These are phyloP conservation scores for Arremon aurantiirostris DNA, from an alignment of 2,797 vertebrate species.

Conservation along the genomic window DNA sequence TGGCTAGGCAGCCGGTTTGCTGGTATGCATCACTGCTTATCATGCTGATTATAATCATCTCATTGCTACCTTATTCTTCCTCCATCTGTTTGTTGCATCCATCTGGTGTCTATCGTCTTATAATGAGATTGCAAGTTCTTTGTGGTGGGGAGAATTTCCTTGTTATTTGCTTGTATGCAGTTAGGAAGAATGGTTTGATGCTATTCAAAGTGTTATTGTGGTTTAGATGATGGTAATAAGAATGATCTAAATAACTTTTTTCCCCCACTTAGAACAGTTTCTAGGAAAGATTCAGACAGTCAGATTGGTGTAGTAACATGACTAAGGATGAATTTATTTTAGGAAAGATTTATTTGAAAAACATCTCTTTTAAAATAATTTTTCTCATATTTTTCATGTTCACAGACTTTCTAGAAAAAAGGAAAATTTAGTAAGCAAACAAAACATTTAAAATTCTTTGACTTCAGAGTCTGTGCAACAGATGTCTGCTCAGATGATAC, in stretches of 20 bases:
- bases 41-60: slow-evolving; percentile 48
- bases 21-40: slow-evolving; percentile 52
- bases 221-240: neutral
- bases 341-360: neutral
- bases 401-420: neutral
- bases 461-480: neutral
- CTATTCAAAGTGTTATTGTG: neutral
- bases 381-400: neutral
- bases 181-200: neutral
- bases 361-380: neutral
- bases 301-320: neutral
- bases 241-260: neutral
- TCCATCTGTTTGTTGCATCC: slow-evolving; percentile 54
- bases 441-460: neutral
- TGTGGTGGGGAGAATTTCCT: neutral
- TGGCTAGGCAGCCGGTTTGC: slow-evolving; percentile 20
- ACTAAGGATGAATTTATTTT: neutral
- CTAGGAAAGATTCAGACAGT: neutral
- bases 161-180: neutral
- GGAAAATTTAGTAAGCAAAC: neutral
- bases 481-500: neutral
- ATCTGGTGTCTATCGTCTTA: slow-evolving; percentile 46
- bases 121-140: slow-evolving; percentile 42
- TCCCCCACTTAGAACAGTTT: neutral
- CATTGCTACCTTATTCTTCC: slow-evolving; percentile 55